Evolutionary conservation across 2,797 vertebrate genomes (phyloP).

Genomic region (Caiman crocodilus): DNA sequence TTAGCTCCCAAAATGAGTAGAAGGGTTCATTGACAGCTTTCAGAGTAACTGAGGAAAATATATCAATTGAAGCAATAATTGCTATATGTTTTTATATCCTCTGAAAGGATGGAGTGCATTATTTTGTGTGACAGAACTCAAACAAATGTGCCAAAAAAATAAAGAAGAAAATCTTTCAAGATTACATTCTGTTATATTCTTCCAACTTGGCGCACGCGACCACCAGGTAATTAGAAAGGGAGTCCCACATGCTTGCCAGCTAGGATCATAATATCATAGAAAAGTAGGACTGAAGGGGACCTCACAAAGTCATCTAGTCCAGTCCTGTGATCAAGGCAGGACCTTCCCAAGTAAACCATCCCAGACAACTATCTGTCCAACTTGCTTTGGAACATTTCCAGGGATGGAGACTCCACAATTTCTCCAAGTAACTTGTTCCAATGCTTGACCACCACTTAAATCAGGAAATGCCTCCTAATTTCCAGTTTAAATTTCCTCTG

Average conservation of each 20-base stretch:
- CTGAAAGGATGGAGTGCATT: neutral
- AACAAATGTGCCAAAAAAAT: neutral
- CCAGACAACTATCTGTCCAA: no score
- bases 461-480: no score
- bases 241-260: neutral
- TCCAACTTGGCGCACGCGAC: neutral
- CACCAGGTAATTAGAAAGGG: neutral
- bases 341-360: no score
- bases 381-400: no score
- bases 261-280: neutral
- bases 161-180: neutral
- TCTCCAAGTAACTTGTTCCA: no score
- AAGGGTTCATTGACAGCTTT: conserved; percentile 25
- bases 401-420: no score
- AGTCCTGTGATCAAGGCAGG: no score
- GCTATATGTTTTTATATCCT: neutral
- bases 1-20: conserved; percentile 37
- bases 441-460: no score
- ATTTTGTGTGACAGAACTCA: neutral
- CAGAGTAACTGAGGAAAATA: conserved; percentile 29
- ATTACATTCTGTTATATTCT: neutral
- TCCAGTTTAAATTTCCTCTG: no score
- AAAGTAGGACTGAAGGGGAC: no score
- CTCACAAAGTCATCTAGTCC: no score
- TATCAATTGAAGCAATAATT: neutral